These are phyloP conservation scores for Adelosebastes latens DNA, from an alignment of 2,797 vertebrate species.

Conservation along the genomic window DNA sequence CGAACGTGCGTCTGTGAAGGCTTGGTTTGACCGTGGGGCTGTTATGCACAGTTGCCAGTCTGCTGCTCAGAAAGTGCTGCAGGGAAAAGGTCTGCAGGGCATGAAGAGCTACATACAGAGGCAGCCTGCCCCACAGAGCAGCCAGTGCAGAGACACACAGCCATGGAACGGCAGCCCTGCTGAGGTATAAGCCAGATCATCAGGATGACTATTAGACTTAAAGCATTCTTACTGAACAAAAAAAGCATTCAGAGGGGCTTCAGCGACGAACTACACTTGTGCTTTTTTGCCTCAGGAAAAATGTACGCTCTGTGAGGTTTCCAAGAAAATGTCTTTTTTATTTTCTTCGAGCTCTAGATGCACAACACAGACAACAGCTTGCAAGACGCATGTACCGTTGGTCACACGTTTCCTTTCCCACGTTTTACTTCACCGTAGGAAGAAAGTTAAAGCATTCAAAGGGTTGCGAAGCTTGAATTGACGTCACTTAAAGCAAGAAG, in stretches of 20 bases:
- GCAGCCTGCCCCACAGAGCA: constrained; percentile 79
- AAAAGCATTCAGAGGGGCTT: constrained; percentile 8
- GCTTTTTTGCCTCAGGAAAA: constrained; percentile 25
- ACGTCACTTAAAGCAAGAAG: constrained; percentile 1
- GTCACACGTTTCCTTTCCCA: not conserved
- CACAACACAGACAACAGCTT: constrained; percentile 1
- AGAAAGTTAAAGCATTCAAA: constrained; percentile 12
- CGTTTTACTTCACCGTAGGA: not conserved
- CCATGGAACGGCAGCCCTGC: constrained; percentile 78
- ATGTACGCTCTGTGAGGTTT: constrained; percentile 20
- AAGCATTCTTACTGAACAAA: constrained; percentile 25
- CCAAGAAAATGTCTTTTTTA: not conserved
- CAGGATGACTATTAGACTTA: constrained; percentile 38
- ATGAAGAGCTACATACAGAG: constrained; percentile 88
- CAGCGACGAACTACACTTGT: constrained; percentile 2
- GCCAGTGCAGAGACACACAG: constrained; percentile 62
- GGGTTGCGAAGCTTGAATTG: constrained; percentile 6
- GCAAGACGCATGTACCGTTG: not conserved
- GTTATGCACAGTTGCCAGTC: constrained; percentile 79
- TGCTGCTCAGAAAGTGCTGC: constrained; percentile 82
- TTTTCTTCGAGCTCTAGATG: not conserved
- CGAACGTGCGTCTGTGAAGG: constrained; percentile 74
- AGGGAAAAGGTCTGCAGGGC: constrained; percentile 81
- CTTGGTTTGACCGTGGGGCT: constrained; percentile 88
- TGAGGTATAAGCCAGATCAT: constrained; percentile 82